Evolutionary conservation across 2,797 vertebrate species (phyloP).

Genomic region (Neosalanx taihuensis): DNA sequence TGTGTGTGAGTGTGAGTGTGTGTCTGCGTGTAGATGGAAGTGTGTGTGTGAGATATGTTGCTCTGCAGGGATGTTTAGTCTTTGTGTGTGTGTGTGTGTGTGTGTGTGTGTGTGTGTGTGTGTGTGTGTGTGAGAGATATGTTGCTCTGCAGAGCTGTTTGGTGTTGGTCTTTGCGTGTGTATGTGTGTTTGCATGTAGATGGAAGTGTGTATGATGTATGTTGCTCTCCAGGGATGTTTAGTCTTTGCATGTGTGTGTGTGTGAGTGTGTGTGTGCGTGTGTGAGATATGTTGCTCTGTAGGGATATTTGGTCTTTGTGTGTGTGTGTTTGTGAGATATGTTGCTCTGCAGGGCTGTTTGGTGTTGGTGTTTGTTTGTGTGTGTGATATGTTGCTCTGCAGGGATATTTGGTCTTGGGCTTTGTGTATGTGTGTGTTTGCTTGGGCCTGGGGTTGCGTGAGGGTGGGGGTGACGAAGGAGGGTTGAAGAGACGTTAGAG

Average conservation of each 20-base stretch:
- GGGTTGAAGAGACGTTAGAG: constrained; percentile 2
- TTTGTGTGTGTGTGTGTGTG: not conserved
- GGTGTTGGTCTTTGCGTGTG: too few species aligned
- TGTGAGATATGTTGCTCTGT: too few species aligned
- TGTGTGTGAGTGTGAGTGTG: constrained; percentile 6
- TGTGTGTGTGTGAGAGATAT: too few species aligned
- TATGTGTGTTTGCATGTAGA: constrained; percentile 15
- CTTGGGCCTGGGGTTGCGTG: constrained; percentile 10
- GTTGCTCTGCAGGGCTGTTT: too few species aligned
- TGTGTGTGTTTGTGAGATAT: constrained; percentile 4
- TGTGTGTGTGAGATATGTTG: not conserved
- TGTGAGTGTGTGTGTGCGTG: constrained; percentile 4
- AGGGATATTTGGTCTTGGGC: too few species aligned
- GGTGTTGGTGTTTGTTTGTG: not conserved
- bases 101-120: not conserved
- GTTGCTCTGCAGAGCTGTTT: too few species aligned
- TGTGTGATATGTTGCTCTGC: too few species aligned
- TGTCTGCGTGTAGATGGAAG: constrained; percentile 2
- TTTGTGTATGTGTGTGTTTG: constrained; percentile 13
- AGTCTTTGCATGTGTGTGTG: not conserved
- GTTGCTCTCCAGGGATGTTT: too few species aligned
- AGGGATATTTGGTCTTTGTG: not conserved
- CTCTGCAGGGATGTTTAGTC: too few species aligned
- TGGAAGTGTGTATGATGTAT: not conserved
- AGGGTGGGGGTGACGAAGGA: constrained; percentile 16